Conservation (phyloP, 2,113 vertebrate species). For the Lethenteron camtschaticum region DNA sequence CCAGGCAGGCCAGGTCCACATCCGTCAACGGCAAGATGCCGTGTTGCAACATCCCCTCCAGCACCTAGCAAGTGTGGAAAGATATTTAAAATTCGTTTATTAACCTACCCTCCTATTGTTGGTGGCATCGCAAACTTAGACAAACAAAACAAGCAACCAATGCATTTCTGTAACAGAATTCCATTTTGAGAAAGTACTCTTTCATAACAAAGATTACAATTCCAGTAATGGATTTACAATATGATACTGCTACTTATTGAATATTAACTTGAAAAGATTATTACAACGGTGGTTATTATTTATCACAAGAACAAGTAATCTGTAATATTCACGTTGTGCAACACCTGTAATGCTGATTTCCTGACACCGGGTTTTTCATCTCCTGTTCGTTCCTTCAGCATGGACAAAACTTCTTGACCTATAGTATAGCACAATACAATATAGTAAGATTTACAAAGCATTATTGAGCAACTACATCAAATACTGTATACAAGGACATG, state of each 20-base stretch:
- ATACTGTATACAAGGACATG: too few relatives aligned
- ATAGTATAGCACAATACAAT: constrained; percentile 7
- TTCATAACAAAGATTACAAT: not conserved
- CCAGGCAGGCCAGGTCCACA: constrained; percentile 37
- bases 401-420: constrained; percentile 37
- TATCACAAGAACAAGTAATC: not conserved
- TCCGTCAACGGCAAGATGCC: constrained; percentile 19
- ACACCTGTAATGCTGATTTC: constrained; percentile 69
- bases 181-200: not conserved
- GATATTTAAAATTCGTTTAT: too few relatives aligned
- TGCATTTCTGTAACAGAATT: not conserved
- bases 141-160: not conserved
- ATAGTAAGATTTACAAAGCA: constrained; percentile 7
- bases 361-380: constrained; percentile 57
- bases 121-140: not conserved
- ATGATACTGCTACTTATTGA: not conserved
- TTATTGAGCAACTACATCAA: not conserved
- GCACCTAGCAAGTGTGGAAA: constrained; percentile 24
- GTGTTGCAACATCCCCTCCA: constrained; percentile 48
- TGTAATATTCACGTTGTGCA: not conserved
- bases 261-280: not conserved
- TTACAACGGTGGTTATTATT: not conserved
- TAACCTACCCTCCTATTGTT: not conserved
- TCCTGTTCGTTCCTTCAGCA: constrained; percentile 31
- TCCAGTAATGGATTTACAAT: not conserved